These are phyloP conservation scores for Muscicapa comitata DNA, from an alignment of 2,797 vertebrate species.

Conservation along the genomic window DNA sequence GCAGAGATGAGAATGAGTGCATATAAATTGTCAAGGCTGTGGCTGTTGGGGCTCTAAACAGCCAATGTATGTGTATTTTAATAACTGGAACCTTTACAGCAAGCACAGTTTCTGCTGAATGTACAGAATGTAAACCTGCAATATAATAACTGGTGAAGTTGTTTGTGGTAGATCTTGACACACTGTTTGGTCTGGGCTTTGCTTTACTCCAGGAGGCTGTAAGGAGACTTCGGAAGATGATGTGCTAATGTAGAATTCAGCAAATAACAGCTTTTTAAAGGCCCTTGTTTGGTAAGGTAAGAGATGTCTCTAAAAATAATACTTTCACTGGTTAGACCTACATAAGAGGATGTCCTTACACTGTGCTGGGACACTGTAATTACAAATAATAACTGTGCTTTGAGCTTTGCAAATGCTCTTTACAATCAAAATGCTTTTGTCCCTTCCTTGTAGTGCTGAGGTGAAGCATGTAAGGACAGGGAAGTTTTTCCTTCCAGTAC, in stretches of 20 bases:
- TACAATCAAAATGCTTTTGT: neutral
- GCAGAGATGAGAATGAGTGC: neutral
- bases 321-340: neutral
- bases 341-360: neutral
- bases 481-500: neutral
- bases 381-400: neutral
- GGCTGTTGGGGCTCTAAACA: neutral
- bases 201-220: neutral
- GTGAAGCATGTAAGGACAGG: neutral
- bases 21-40: neutral
- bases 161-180: neutral
- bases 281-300: neutral
- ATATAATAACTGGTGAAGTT: neutral
- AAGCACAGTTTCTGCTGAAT: slow-evolving; percentile 22
- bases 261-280: neutral
- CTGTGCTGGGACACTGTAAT: neutral
- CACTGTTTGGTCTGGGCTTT: neutral
- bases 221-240: neutral
- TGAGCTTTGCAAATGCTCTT: neutral
- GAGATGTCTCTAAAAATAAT: neutral
- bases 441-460: neutral
- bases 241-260: neutral
- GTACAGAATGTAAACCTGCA: neutral
- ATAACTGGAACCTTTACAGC: neutral
- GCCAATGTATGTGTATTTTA: neutral